Conservation (phyloP, 2,797 vertebrate genomes). For the Eidolon dupreanum region DNA sequence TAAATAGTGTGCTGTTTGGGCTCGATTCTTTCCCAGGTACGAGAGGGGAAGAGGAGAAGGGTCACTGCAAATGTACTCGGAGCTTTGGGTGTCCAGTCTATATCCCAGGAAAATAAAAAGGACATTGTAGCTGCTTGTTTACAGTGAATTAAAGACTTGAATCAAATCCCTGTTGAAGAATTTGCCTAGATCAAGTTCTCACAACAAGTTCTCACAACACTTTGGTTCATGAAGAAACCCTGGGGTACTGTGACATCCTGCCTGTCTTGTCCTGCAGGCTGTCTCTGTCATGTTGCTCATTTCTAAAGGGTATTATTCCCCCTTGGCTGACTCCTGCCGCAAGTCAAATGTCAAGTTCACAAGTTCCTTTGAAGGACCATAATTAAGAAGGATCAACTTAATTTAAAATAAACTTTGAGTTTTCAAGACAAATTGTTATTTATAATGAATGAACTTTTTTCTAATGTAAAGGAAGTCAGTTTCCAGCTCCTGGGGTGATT, state of each 20-base stretch:
- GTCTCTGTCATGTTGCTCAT: background rate
- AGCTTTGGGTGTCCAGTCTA: background rate
- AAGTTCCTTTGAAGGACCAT: background rate
- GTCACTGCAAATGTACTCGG: too few relatives aligned
- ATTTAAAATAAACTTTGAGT: constrained; percentile 34
- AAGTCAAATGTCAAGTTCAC: background rate
- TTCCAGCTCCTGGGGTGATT: background rate
- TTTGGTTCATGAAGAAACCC: background rate
- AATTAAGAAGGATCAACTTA: background rate
- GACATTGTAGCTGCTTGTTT: background rate
- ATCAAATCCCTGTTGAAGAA: background rate
- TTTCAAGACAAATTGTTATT: constrained; percentile 40
- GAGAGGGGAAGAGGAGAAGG: too few relatives aligned
- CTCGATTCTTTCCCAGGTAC: background rate
- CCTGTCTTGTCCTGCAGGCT: background rate
- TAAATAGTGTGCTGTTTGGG: background rate
- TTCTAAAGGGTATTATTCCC: background rate
- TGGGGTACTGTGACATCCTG: background rate
- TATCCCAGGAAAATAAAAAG: background rate
- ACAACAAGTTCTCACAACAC: background rate
- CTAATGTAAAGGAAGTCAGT: background rate
- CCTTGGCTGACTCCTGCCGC: background rate
- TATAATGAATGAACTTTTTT: background rate
- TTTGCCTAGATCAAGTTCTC: background rate
- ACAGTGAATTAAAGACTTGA: background rate